These are phyloP conservation scores for Myopa testacea DNA, from an alignment of 2,888 invertebrate species.

Conservation along the genomic window DNA sequence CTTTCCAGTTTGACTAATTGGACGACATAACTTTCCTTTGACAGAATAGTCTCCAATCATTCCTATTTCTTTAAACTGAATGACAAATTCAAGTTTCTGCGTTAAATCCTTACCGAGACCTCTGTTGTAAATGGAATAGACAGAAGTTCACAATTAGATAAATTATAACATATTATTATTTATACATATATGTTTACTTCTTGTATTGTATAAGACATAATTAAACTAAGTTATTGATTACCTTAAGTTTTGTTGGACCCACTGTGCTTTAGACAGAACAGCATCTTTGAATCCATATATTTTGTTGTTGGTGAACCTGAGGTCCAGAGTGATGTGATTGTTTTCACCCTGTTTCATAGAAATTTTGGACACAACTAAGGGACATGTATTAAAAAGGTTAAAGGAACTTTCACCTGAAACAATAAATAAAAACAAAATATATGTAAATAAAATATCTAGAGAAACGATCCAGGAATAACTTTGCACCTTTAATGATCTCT, in stretches of 20 bases:
- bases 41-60: slow-evolving; percentile 56
- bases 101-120: slow-evolving; percentile 54
- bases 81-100: slow-evolving; percentile 47
- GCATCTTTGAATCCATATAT: slow-evolving; percentile 53
- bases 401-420: slow-evolving; percentile 53
- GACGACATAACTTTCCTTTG: slow-evolving; percentile 62
- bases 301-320: slow-evolving; percentile 58
- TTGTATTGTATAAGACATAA: neutral
- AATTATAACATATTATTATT: neutral
- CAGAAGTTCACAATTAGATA: neutral
- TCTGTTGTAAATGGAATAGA: slow-evolving; percentile 39
- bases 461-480: neutral
- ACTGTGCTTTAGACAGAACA: slow-evolving; percentile 53
- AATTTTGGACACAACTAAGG: slow-evolving; percentile 55
- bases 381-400: slow-evolving; percentile 58
- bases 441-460: neutral
- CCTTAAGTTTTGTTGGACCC: slow-evolving; percentile 28
- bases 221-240: too few relatives aligned
- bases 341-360: slow-evolving; percentile 58
- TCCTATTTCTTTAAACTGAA: slow-evolving; percentile 40
- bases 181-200: too few relatives aligned
- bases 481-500: too few relatives aligned
- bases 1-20: slow-evolving; percentile 60
- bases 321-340: slow-evolving; percentile 63
- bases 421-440: neutral